Conservation (phyloP, 2,113 vertebrate genomes). For the Collichthys lucidus region DNA sequence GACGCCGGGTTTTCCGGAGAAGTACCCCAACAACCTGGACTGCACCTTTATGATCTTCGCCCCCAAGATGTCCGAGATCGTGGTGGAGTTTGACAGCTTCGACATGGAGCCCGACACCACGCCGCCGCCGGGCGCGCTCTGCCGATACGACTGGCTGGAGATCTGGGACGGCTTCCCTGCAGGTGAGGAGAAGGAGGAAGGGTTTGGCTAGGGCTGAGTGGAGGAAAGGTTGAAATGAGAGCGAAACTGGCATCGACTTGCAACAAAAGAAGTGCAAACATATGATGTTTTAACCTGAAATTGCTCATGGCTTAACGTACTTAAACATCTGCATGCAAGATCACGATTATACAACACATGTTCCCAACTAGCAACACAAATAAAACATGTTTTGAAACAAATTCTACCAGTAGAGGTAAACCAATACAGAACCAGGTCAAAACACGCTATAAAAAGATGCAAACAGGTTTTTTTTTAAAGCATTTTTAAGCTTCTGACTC, state of each 20-base stretch:
- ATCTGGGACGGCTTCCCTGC: slow-evolving; percentile 98
- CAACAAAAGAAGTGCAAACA: neutral
- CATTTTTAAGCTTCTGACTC: neutral
- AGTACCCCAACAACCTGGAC: slow-evolving; percentile 97
- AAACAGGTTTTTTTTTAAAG: neutral
- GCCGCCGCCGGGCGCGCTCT: slow-evolving; percentile 90
- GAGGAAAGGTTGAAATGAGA: neutral
- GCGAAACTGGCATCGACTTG: neutral
- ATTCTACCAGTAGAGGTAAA: neutral
- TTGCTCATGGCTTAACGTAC: neutral
- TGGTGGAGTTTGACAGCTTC: slow-evolving; percentile 98
- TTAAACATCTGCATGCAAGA: neutral
- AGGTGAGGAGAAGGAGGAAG: slow-evolving; percentile 83
- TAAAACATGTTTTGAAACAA: neutral
- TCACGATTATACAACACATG: neutral
- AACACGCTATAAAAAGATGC: neutral
- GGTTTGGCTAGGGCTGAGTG: neutral
- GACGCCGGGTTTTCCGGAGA: slow-evolving; percentile 96
- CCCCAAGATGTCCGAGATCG: slow-evolving; percentile 95
- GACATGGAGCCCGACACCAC: slow-evolving; percentile 95
- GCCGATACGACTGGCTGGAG: slow-evolving; percentile 96
- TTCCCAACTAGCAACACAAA: neutral
- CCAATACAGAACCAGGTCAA: neutral
- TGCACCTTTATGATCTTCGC: slow-evolving; percentile 99
- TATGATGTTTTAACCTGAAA: neutral